phyloP scores from a whole-genome alignment of 2,113 vertebrate genomes.

The Chascanopsetta lugubris region DNA sequence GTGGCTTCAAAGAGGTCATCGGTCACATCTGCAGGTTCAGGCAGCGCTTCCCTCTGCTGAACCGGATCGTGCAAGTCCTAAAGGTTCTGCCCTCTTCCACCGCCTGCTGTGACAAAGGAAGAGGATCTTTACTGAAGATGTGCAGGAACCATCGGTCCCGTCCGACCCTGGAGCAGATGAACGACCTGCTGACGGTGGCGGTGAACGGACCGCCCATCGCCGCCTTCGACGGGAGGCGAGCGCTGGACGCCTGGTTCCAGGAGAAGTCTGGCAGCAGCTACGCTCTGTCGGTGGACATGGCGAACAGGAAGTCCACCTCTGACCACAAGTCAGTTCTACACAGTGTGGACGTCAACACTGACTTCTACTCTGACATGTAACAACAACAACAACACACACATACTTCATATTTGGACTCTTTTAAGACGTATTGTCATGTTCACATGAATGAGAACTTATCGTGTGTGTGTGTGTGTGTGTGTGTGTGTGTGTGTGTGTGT shows the following conservation, averaged over 20 bases:
- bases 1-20: conserved; percentile 91
- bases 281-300: conserved; percentile 85
- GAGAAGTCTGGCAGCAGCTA: conserved; percentile 94
- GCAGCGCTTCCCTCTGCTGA: conserved; percentile 91
- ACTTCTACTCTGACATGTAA: conserved; percentile 90
- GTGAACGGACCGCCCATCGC: conserved; percentile 90
- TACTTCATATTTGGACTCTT: too few relatives aligned
- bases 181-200: conserved; percentile 88
- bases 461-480: too few relatives aligned
- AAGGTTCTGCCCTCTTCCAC: conserved; percentile 91
- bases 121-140: conserved; percentile 87
- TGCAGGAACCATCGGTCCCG: conserved; percentile 90
- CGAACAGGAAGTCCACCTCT: conserved; percentile 86
- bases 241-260: conserved; percentile 96
- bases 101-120: conserved; percentile 90
- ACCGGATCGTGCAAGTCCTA: conserved; percentile 88
- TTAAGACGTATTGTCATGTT: too few relatives aligned
- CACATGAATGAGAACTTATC: too few relatives aligned
- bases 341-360: conserved; percentile 84
- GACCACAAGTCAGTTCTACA: conserved; percentile 89
- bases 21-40: conserved; percentile 90
- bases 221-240: conserved; percentile 92
- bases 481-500: too few relatives aligned
- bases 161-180: conserved; percentile 91
- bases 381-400: not conserved